phyloP scores from a whole-genome alignment of 2,113 vertebrate species.

The Notechis scutatus region DNA sequence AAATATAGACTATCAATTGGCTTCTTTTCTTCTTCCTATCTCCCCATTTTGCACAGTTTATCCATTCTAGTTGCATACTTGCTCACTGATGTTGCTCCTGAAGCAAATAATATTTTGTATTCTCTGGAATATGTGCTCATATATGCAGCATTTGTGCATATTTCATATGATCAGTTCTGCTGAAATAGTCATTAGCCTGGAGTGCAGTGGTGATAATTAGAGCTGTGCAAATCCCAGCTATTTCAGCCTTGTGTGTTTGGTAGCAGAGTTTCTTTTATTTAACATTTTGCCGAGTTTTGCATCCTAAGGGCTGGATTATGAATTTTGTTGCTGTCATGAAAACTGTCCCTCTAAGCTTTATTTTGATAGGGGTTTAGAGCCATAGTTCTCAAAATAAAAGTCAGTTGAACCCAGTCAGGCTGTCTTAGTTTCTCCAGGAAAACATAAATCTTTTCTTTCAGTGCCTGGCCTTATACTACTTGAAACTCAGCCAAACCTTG shows the following conservation, averaged over 20 bases:
- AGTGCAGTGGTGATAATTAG: constrained; percentile 55
- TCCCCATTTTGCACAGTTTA: constrained; percentile 34
- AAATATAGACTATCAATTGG: constrained; percentile 18
- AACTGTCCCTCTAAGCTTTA: constrained; percentile 6
- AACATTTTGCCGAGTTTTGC: constrained; percentile 9
- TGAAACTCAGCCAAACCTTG: background rate
- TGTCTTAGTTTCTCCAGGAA: constrained; percentile 18
- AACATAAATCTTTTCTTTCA: background rate
- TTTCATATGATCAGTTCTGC: constrained; percentile 45
- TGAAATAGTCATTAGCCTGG: constrained; percentile 56
- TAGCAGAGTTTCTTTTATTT: constrained; percentile 35
- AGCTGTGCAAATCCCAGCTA: constrained; percentile 44
- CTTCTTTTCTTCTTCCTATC: constrained; percentile 10
- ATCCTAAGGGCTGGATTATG: background rate
- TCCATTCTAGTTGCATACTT: background rate
- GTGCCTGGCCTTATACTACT: background rate
- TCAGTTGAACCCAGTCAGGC: constrained; percentile 2
- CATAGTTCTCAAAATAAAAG: constrained; percentile 8
- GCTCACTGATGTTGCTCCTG: constrained; percentile 33
- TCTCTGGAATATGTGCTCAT: constrained; percentile 42
- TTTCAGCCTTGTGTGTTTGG: constrained; percentile 36
- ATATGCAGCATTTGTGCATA: constrained; percentile 42
- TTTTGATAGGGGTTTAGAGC: constrained; percentile 15
- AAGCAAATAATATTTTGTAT: constrained; percentile 37
- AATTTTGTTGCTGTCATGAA: background rate